Evolutionary conservation across 2,888 invertebrate species (phyloP).

Genomic region (Elysia crispata): DNA sequence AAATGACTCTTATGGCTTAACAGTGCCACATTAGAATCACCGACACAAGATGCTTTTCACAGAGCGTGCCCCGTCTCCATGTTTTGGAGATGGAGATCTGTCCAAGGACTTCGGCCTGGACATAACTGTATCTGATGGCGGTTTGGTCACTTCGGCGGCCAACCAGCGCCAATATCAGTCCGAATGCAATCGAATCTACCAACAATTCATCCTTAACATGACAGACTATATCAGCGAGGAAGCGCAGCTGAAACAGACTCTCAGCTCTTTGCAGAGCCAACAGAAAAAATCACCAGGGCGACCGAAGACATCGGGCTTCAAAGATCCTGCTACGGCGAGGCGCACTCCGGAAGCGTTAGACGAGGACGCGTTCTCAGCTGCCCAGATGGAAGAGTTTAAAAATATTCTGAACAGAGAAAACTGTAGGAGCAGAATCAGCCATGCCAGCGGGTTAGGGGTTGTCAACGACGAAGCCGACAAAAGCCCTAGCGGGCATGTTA

Average conservation of each 20-base stretch:
- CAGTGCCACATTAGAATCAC: too few relatives aligned
- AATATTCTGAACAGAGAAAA: conserved; percentile 36
- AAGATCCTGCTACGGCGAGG: too few relatives aligned
- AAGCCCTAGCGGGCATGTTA: not conserved
- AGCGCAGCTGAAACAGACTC: conserved; percentile 38
- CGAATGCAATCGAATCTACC: conserved; percentile 58
- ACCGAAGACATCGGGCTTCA: not conserved
- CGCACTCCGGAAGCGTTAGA: conserved; percentile 14
- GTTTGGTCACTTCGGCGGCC: conserved; percentile 60
- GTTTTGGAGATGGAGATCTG: conserved; percentile 52
- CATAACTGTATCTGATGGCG: conserved; percentile 64
- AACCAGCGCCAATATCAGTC: conserved; percentile 61
- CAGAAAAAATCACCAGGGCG: conserved; percentile 14
- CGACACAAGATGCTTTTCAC: conserved; percentile 2
- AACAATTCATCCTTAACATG: conserved; percentile 63
- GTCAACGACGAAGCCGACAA: not conserved
- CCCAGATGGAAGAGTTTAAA: conserved; percentile 46
- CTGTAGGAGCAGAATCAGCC: conserved; percentile 36
- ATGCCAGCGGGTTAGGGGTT: conserved; percentile 17
- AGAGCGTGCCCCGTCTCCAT: conserved; percentile 31
- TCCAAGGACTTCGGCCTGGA: conserved; percentile 65
- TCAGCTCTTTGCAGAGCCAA: conserved; percentile 14
- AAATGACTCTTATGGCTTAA: too few relatives aligned
- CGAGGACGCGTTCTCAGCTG: conserved; percentile 45
- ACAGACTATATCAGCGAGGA: conserved; percentile 60